Evolutionary conservation across 2,888 invertebrate genomes (phyloP).

Genomic region (Druceiella hillmani): DNA sequence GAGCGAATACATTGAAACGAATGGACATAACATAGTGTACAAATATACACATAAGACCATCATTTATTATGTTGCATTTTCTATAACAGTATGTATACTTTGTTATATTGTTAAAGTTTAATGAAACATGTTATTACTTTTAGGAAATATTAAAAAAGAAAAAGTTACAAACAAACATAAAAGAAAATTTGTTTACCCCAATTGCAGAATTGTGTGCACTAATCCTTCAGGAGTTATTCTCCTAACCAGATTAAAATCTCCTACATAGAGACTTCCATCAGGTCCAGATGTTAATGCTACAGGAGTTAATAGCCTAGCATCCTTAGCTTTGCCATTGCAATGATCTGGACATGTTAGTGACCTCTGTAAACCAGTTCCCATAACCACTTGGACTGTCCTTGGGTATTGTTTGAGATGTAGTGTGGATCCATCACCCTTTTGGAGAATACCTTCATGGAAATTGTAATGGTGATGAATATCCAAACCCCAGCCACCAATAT

Average conservation of each 20-base stretch:
- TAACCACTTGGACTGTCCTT: conserved; percentile 82
- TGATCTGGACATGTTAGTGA: conserved; percentile 81
- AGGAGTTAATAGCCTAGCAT: conserved; percentile 84
- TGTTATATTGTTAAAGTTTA: too few species aligned
- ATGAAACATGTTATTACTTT: too few species aligned
- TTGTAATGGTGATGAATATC: conserved; percentile 99
- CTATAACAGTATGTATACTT: too few species aligned
- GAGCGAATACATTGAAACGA: too few species aligned
- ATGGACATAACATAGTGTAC: too few species aligned
- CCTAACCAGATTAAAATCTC: conserved; percentile 93
- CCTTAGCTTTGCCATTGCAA: conserved; percentile 80
- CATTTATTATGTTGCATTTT: too few species aligned
- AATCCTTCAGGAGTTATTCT: conserved; percentile 85
- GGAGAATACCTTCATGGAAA: conserved; percentile 95
- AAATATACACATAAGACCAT: too few species aligned
- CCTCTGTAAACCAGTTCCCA: conserved; percentile 88
- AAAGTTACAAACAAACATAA: conserved; percentile 5
- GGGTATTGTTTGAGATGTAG: conserved; percentile 92
- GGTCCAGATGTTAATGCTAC: conserved; percentile 92
- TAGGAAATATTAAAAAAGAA: too few species aligned
- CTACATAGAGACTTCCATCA: conserved; percentile 95
- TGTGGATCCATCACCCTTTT: conserved; percentile 95
- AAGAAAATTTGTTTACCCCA: conserved; percentile 56
- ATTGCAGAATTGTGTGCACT: conserved; percentile 81
- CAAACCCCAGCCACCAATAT: conserved; percentile 96